Conservation (phyloP, 1,140 invertebrate genomes). For the Lucilia sericata region DNA sequence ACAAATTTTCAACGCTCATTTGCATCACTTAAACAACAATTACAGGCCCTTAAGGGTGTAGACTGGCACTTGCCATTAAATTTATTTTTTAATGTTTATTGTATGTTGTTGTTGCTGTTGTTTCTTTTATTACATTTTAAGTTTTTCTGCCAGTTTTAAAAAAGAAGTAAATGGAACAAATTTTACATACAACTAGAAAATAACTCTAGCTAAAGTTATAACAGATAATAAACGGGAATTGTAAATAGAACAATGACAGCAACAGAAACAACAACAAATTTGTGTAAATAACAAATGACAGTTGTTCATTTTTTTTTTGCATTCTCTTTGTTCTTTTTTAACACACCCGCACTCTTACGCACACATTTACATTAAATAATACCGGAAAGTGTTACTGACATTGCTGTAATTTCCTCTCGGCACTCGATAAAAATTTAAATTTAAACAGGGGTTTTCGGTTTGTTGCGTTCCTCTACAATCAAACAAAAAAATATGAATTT, state of each 20-base stretch:
- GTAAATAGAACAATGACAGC: too few relatives aligned
- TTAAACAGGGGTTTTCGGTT: background rate
- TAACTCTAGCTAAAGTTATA: background rate
- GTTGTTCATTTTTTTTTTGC: background rate
- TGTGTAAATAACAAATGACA: conserved; percentile 1
- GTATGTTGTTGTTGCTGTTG: background rate
- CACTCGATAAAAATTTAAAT: background rate
- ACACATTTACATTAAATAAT: too few relatives aligned
- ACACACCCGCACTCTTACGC: background rate
- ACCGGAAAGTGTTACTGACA: conserved; percentile 12
- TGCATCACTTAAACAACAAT: conserved; percentile 45
- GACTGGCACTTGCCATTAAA: conserved; percentile 35
- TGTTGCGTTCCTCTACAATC: too few relatives aligned
- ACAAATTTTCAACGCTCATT: conserved; percentile 39
- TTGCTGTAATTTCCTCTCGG: background rate
- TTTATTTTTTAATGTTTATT: background rate
- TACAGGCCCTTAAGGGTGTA: conserved; percentile 42
- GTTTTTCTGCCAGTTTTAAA: background rate
- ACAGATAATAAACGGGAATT: background rate
- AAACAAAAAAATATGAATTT: too few relatives aligned
- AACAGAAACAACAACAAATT: too few relatives aligned
- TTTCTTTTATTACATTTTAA: background rate
- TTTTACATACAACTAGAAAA: conserved; percentile 6
- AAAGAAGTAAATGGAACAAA: background rate
- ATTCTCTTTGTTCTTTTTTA: background rate